phyloP scores from a whole-genome alignment of 2,888 invertebrate species.

The Trachelus iudaicus region DNA sequence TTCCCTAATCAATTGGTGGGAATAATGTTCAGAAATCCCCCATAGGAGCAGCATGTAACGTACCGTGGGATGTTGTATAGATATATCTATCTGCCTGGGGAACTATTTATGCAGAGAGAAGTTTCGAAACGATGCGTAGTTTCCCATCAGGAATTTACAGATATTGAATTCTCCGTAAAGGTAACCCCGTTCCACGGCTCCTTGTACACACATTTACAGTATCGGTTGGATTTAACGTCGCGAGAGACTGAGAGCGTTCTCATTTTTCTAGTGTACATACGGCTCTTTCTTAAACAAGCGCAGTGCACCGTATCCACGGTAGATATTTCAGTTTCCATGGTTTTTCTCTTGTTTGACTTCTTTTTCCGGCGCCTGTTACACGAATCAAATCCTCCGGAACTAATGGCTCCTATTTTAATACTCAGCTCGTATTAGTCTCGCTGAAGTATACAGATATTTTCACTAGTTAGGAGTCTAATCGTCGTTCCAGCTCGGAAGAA shows the following conservation, averaged over 20 bases:
- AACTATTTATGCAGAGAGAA: conserved; percentile 39
- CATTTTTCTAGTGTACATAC: not conserved
- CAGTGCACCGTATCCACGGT: not conserved
- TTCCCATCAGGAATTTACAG: conserved; percentile 28
- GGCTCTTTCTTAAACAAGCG: not conserved
- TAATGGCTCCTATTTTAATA: conserved; percentile 20
- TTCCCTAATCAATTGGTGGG: conserved; percentile 3
- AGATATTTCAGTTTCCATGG: not conserved
- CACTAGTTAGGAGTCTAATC: not conserved
- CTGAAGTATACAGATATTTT: not conserved
- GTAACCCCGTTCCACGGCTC: not conserved
- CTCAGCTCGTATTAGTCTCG: not conserved
- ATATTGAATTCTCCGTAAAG: conserved; percentile 41
- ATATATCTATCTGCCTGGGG: not conserved
- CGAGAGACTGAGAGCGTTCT: not conserved
- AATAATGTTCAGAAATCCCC: not conserved
- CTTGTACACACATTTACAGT: not conserved
- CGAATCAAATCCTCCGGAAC: conserved; percentile 48
- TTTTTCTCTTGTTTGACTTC: not conserved
- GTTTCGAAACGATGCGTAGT: conserved; percentile 34
- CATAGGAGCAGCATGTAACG: not conserved
- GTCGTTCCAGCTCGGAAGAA: not conserved
- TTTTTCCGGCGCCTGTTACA: not conserved
- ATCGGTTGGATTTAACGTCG: not conserved
- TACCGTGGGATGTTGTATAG: not conserved